phyloP scores from a whole-genome alignment of 2,797 vertebrate genomes.

The Graptemys geographica region DNA sequence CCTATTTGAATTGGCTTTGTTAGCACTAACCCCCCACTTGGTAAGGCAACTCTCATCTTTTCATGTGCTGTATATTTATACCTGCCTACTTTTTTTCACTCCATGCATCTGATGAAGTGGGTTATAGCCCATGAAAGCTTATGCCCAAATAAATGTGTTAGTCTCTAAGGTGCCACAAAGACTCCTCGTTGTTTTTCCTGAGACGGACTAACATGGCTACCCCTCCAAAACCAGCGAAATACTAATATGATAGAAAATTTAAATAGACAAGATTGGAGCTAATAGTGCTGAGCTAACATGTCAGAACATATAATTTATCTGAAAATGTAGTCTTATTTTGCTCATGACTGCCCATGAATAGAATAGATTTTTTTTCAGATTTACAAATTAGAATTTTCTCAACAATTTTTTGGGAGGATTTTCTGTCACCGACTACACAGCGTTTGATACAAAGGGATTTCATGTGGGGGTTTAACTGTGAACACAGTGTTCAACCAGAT shows the following conservation, averaged over 20 bases:
- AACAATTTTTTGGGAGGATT: not conserved
- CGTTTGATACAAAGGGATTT: not conserved
- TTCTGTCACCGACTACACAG: not conserved
- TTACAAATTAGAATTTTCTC: not conserved
- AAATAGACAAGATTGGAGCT: not conserved
- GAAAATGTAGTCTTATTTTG: not conserved
- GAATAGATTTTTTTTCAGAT: not conserved
- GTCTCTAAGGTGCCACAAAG: no score
- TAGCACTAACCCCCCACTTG: no score
- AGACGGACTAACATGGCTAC: no score
- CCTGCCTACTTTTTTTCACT: no score
- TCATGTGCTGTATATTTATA: no score
- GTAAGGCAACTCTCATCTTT: no score
- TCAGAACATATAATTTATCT: not conserved
- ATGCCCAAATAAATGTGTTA: no score
- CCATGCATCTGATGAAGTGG: no score
- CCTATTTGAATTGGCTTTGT: no score
- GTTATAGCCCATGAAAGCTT: no score
- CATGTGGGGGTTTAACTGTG: accelerated
- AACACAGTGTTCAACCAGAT: not conserved
- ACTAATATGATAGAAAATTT: not conserved
- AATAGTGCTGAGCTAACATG: not conserved
- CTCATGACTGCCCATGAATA: accelerated
- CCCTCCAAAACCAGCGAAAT: no score
- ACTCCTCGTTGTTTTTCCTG: no score